A percentile compares a stretch with the other conserved stretches of the same genome.
These are phyloP conservation scores for Elephas maximus DNA, from an alignment of 2,113 vertebrate genomes.

Conservation along the genomic window DNA sequence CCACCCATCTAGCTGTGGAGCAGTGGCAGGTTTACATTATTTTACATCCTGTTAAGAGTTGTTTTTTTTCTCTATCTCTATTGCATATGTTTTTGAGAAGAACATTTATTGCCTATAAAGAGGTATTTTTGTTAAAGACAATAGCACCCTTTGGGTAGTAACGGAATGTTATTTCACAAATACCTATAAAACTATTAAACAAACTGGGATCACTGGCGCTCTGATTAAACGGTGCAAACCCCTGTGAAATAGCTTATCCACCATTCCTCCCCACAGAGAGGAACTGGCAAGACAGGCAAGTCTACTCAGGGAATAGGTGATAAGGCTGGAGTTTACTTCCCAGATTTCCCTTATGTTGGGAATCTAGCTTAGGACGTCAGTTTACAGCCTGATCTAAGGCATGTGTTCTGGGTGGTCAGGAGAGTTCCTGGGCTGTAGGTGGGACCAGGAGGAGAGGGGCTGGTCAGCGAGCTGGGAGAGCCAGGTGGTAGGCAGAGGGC, in stretches of 20 bases:
- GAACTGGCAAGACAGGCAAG: neutral
- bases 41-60: slow-evolving; percentile 69
- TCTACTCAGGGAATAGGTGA: accelerated
- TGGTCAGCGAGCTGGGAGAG: neutral
- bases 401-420: neutral
- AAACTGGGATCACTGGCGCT: neutral
- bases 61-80: neutral
- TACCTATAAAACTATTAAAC: neutral
- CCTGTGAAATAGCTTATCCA: neutral
- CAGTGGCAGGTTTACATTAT: slow-evolving; percentile 67
- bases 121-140: slow-evolving; percentile 71
- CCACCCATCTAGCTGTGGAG: slow-evolving; percentile 60
- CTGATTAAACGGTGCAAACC: neutral
- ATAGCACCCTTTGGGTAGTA: slow-evolving; percentile 63
- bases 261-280: accelerated
- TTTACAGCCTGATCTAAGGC: neutral
- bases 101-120: slow-evolving; percentile 74
- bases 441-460: neutral
- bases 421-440: neutral
- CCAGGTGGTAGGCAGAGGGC: too few relatives aligned
- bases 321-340: accelerated
- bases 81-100: slow-evolving; percentile 71
- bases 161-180: slow-evolving; percentile 53
- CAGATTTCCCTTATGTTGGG: too few relatives aligned
- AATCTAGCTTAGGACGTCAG: too few relatives aligned